Conservation (phyloP, 2,888 invertebrate species). For the Pimpla rufipes region DNA sequence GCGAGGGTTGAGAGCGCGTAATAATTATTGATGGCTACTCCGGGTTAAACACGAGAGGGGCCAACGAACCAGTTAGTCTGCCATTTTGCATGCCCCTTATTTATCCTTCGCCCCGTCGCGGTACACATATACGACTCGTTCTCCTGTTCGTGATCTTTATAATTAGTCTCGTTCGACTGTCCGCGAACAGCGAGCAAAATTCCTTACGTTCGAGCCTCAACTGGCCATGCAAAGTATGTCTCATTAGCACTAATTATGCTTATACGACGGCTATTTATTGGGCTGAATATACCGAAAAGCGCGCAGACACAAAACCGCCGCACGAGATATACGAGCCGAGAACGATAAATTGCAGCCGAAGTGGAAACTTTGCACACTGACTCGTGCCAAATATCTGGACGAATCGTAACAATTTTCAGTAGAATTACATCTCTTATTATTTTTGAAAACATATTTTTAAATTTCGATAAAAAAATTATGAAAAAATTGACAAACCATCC, state of each 20-base stretch:
- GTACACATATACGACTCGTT: constrained; percentile 8
- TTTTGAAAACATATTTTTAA: no score
- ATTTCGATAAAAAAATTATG: no score
- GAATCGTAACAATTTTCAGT: not conserved
- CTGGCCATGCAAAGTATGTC: constrained; percentile 7
- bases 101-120: constrained; percentile 42
- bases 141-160: constrained; percentile 17
- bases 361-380: not conserved
- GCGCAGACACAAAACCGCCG: not conserved
- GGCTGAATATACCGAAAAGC: not conserved
- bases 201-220: not conserved
- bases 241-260: constrained; percentile 33
- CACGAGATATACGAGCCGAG: not conserved
- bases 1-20: constrained; percentile 40
- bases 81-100: constrained; percentile 49
- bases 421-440: no score
- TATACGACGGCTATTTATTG: not conserved
- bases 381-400: not conserved
- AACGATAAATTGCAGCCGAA: not conserved
- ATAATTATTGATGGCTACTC: constrained; percentile 63
- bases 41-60: constrained; percentile 17
- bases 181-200: constrained; percentile 6
- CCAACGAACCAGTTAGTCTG: constrained; percentile 47
- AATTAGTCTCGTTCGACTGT: not conserved
- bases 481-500: no score